Conservation (phyloP, 2,888 invertebrate genomes). For the Drosophila planitibia region DNA sequence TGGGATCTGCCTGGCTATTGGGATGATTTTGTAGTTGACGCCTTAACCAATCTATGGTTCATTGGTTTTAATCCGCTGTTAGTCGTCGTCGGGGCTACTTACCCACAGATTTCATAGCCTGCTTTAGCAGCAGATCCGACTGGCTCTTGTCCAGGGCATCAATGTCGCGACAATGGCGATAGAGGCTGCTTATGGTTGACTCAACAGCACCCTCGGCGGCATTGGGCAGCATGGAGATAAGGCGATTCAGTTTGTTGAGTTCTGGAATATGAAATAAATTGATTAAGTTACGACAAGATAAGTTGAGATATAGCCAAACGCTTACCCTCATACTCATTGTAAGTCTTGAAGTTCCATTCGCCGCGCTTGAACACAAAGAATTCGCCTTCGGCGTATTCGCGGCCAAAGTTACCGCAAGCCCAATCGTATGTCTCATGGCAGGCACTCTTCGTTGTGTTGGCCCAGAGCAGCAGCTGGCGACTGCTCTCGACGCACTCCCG, state of each 20-base stretch:
- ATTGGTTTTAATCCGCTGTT: background rate
- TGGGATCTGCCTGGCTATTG: background rate
- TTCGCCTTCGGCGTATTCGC: constrained; percentile 82
- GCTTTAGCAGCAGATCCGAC: constrained; percentile 81
- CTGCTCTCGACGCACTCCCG: constrained; percentile 84
- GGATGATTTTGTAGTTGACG: background rate
- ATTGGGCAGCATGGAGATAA: constrained; percentile 83
- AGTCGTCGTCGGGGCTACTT: constrained; percentile 53
- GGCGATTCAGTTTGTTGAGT: constrained; percentile 83
- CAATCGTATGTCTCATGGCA: constrained; percentile 84
- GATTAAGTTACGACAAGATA: background rate
- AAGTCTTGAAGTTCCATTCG: constrained; percentile 84
- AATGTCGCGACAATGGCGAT: constrained; percentile 84
- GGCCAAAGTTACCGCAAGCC: constrained; percentile 84
- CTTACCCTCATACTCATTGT: constrained; percentile 84
- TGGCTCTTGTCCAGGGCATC: constrained; percentile 84
- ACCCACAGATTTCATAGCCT: constrained; percentile 83
- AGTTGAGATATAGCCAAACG: background rate
- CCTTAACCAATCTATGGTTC: background rate
- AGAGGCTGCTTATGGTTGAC: constrained; percentile 83
- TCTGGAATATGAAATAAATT: constrained; percentile 56
- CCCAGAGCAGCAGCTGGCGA: constrained; percentile 84
- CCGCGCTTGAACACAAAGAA: constrained; percentile 84
- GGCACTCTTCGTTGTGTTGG: constrained; percentile 82
- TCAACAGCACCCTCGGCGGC: constrained; percentile 80